These are phyloP conservation scores for Hypsopygia costalis DNA, from an alignment of 2,888 invertebrate species.

Conservation along the genomic window DNA sequence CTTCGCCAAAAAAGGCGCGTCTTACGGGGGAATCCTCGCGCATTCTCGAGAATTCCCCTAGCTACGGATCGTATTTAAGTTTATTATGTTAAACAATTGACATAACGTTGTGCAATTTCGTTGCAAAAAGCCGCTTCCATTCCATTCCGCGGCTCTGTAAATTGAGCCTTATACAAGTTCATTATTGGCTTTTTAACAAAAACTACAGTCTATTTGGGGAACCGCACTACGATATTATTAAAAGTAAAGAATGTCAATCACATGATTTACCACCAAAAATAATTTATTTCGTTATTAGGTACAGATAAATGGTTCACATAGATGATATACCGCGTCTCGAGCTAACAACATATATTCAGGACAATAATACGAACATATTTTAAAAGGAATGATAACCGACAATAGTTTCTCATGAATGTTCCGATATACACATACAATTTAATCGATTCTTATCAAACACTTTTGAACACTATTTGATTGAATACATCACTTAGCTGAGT, in stretches of 20 bases:
- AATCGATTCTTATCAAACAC: conserved; percentile 26
- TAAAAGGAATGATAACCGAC: conserved; percentile 21
- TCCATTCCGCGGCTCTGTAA: too few species aligned
- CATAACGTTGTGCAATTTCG: too few species aligned
- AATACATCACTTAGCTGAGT: conserved; percentile 42
- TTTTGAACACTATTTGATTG: conserved; percentile 53
- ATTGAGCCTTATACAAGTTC: conserved; percentile 9
- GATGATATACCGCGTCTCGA: not conserved
- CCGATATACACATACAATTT: conserved; percentile 18
- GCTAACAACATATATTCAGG: not conserved
- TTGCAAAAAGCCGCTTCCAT: too few species aligned
- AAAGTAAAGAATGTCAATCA: conserved; percentile 33
- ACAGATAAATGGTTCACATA: conserved; percentile 5
- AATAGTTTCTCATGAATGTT: conserved; percentile 11
- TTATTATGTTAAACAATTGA: too few species aligned
- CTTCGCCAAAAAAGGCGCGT: too few species aligned
- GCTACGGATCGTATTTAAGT: too few species aligned
- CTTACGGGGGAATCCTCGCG: too few species aligned
- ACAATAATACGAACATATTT: not conserved
- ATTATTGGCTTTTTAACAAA: conserved; percentile 22
- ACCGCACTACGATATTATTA: conserved; percentile 27
- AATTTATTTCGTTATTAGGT: conserved; percentile 31
- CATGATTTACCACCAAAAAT: conserved; percentile 43
- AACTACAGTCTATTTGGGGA: conserved; percentile 20
- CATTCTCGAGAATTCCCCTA: too few species aligned